Conservation (phyloP, 2,888 invertebrate genomes). For the Phalera bucephala region DNA sequence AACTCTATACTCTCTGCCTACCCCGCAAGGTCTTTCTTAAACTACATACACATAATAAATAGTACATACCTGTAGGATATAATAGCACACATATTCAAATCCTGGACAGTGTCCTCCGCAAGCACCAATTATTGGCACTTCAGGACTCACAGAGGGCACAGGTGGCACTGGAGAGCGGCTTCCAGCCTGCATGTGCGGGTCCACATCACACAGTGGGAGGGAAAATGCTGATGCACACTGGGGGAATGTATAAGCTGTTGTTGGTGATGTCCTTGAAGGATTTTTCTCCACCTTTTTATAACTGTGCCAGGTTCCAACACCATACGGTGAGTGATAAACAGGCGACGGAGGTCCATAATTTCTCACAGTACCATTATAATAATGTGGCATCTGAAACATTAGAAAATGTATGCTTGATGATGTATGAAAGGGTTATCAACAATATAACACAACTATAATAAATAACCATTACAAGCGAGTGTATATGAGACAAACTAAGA, state of each 20-base stretch:
- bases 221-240: slow-evolving; percentile 73
- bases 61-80: slow-evolving; percentile 85
- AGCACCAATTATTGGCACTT: slow-evolving; percentile 84
- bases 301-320: slow-evolving; percentile 61
- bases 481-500: too few species aligned
- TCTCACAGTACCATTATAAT: slow-evolving; percentile 56
- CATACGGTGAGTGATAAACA: slow-evolving; percentile 76
- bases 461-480: too few species aligned
- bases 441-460: too few species aligned
- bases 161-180: slow-evolving; percentile 61
- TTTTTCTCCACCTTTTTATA: slow-evolving; percentile 61
- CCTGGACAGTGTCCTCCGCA: slow-evolving; percentile 88
- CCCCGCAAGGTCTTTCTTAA: too few species aligned
- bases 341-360: slow-evolving; percentile 73
- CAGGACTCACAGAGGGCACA: slow-evolving; percentile 65
- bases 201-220: slow-evolving; percentile 64
- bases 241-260: slow-evolving; percentile 62
- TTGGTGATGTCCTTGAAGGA: slow-evolving; percentile 35
- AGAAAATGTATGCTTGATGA: too few species aligned
- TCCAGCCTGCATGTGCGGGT: slow-evolving; percentile 41
- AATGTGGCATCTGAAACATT: slow-evolving; percentile 65
- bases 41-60: too few species aligned
- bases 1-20: too few species aligned
- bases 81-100: slow-evolving; percentile 88
- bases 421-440: too few species aligned